phyloP scores from a whole-genome alignment of 2,888 invertebrate species.

The Pyrochroa serraticornis region DNA sequence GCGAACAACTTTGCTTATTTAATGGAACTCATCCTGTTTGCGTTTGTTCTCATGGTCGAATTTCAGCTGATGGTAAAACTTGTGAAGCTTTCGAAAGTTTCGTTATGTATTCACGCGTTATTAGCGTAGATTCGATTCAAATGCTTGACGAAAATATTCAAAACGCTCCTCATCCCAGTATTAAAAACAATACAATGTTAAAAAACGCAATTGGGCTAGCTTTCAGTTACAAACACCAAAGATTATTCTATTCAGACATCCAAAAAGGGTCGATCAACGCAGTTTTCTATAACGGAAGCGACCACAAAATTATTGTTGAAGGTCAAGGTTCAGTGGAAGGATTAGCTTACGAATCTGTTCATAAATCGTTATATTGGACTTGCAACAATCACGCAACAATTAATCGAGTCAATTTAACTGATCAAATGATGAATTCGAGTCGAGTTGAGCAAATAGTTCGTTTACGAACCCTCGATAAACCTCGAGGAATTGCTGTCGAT shows the following conservation, averaged over 20 bases:
- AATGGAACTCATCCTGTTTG: constrained; percentile 73
- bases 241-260: constrained; percentile 88
- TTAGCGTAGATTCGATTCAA: constrained; percentile 81
- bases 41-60: constrained; percentile 82
- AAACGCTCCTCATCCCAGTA: constrained; percentile 78
- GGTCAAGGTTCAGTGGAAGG: constrained; percentile 89
- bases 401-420: constrained; percentile 62
- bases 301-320: constrained; percentile 72
- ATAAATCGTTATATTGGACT: constrained; percentile 83
- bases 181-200: constrained; percentile 74
- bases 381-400: constrained; percentile 80
- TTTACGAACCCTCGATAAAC: constrained; percentile 74
- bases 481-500: constrained; percentile 84
- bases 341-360: constrained; percentile 74
- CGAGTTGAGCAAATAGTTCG: constrained; percentile 66
- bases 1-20: constrained; percentile 77
- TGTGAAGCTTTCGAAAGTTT: constrained; percentile 83
- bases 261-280: constrained; percentile 83
- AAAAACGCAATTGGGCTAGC: constrained; percentile 86
- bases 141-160: constrained; percentile 73
- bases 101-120: constrained; percentile 82
- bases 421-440: constrained; percentile 55
- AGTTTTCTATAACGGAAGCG: constrained; percentile 80
- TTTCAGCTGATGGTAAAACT: constrained; percentile 67
- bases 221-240: constrained; percentile 72